Evolutionary conservation across 1,140 invertebrate genomes (phyloP), one percentile per base, ranked within the genome.

Genomic region (Drosophila erecta): DNA sequence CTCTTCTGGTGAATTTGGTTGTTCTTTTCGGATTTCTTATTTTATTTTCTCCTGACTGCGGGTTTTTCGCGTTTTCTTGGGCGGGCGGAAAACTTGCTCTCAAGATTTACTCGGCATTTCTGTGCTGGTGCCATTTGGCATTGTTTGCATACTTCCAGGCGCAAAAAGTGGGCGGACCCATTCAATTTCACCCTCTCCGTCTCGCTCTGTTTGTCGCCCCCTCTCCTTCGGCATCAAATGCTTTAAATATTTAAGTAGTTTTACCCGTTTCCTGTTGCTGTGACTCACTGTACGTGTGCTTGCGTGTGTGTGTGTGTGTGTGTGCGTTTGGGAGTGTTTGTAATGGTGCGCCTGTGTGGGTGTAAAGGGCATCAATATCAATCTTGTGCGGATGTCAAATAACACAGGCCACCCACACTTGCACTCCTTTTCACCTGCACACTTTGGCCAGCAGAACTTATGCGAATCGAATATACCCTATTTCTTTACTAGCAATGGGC

Each of bases 231-330:
- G 76, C 80, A 50, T 50, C 30, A 83, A 83, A 79, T 84, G 81
- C 80, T 84, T 84, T 84, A 84, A 84, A 84, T 84, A 84, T 85
- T 84, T 84, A 76, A 84, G 71, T 80, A 84, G 80, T 85, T 84
- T 66, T 64, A 50, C 65, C 60, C 73, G 58, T 70, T 78, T 79
- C 54, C 80, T 61, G 60, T 54, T 70, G 50, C 67, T 47, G 50
- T 57, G 50, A 70, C 64, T 70, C 50, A 46, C 47, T 33, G 22
- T 54, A 33, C 41, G 2, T 65, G 27, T 57, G 22, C 66, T 49
- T 8, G 2, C 8, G 49, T 30, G 2, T 7, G 27, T 8, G 27
- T 8, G 27, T 33, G 22, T 54, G 24, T 35, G 0, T 37, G 40
- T 57, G 56, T 43, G 51, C 47, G 62, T 54, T 35, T 67, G 46